phyloP scores from a whole-genome alignment of 2,113 vertebrate genomes.

The Gopherus evgoodei region DNA sequence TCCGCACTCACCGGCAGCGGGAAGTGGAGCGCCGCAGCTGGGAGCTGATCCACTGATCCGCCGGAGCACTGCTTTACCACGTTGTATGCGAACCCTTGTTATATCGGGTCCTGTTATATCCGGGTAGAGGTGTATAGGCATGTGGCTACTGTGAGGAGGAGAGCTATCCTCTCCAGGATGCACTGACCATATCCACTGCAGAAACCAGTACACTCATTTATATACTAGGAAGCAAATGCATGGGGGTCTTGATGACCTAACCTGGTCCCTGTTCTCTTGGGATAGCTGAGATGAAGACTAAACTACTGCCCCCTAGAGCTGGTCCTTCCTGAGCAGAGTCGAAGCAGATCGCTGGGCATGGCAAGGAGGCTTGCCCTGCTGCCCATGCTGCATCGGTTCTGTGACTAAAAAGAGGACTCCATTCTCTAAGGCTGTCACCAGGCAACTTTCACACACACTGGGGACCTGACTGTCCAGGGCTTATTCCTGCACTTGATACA shows the following conservation, averaged over 20 bases:
- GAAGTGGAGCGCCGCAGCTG: too few relatives aligned
- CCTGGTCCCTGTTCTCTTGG: not conserved
- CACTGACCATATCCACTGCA: rapidly evolving
- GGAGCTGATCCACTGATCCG: too few relatives aligned
- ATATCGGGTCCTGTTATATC: too few relatives aligned
- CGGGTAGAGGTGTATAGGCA: not conserved
- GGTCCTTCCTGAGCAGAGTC: not conserved
- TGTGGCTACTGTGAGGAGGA: not conserved
- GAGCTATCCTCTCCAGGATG: not conserved
- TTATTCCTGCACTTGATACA: not conserved
- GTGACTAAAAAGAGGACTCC: not conserved
- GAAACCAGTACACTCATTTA: not conserved
- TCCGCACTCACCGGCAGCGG: too few relatives aligned
- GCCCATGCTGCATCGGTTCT: not conserved
- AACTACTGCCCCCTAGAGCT: rapidly evolving
- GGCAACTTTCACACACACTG: not conserved
- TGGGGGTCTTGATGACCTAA: not conserved
- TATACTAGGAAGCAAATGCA: not conserved
- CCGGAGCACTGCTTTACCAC: too few relatives aligned
- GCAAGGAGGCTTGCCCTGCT: not conserved
- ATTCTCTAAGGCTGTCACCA: not conserved
- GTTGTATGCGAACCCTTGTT: too few relatives aligned
- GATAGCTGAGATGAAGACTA: not conserved
- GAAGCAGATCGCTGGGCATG: not conserved
- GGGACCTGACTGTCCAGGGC: not conserved